These are phyloP conservation scores for Synchiropus splendidus DNA, from an alignment of 2,113 vertebrate genomes.

Conservation along the genomic window DNA sequence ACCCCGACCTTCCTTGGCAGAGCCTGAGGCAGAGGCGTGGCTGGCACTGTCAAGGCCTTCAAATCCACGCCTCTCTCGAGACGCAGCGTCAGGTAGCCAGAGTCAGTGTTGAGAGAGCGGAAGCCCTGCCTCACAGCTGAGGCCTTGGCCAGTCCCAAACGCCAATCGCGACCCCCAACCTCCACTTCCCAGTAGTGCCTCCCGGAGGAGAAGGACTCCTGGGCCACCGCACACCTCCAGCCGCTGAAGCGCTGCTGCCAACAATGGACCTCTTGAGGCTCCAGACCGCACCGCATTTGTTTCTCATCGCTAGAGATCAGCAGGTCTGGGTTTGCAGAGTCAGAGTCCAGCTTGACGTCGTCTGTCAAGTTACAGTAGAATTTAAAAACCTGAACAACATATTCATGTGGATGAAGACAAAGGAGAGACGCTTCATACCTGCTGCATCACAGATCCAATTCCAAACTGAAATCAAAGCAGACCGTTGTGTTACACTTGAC, in stretches of 20 bases:
- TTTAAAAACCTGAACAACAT: not conserved
- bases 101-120: conserved; percentile 54
- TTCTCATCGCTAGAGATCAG: conserved; percentile 73
- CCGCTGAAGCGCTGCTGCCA: conserved; percentile 52
- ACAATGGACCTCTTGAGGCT: conserved; percentile 42
- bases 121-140: conserved; percentile 70
- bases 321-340: conserved; percentile 62
- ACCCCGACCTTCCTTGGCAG: conserved; percentile 59
- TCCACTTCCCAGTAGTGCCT: conserved; percentile 78
- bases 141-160: conserved; percentile 76
- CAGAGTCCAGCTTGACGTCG: conserved; percentile 68
- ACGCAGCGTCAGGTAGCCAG: conserved; percentile 64
- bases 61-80: conserved; percentile 64
- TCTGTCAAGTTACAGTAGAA: conserved; percentile 48
- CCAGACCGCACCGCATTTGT: conserved; percentile 71
- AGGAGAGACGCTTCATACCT: conserved; percentile 37
- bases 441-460: conserved; percentile 67
- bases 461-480: conserved; percentile 53
- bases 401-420: not conserved
- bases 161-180: conserved; percentile 77
- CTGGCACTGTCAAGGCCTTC: conserved; percentile 61
- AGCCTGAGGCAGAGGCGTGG: conserved; percentile 33
- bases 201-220: conserved; percentile 51
- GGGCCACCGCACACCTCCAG: conserved; percentile 61
- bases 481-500: not conserved